Base-by-base conservation (phyloP, 1,140 invertebrate genomes). In the Hermetia illucens region DNA sequence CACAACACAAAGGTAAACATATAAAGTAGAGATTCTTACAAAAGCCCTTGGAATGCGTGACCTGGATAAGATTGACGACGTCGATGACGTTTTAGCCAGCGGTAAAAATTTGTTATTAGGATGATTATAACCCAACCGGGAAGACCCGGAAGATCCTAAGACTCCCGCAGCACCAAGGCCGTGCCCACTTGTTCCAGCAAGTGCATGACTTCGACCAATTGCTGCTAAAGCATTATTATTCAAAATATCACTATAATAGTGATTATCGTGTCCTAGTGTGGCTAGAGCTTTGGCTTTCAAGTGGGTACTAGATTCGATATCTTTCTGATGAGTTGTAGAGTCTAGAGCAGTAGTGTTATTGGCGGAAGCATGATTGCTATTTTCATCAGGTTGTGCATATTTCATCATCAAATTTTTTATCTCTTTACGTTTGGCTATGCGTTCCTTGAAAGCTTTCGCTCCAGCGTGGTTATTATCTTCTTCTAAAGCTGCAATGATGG, bases 391-490 rank as follows among this genome's bases (percentile, higher is more conserved):
- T 13, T 74, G 72, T 1, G 77, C 71, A 52, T 85, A 85, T 45
- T 82, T 83, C 62, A 77, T 67, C 27, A 86, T 82, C 6, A 86
- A 59, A 42, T 75, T 75, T 53, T 82, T 77, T 8, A 88, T 83
- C 50, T 88, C 82, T 44, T 83, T 84, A 3, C 82, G 69, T 44
- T 75, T 75, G 12, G 75, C 76, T 52, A 81, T 79, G 16, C 82
- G 65, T 40, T 84, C 81, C 38, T 65, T 65, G 6, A 79, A 61
- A 5, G 68, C 63, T 34, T 56, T 56, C 15, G 55, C 52, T 33
- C 55, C 65, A 54, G 50, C 63, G 60, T 51, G 64, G 61, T 61
- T 64, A 64, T 52, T 68, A 59, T 52, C 62, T 53, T 49, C 63
- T 49, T 41, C 55, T 21, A 58, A 39, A 25, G 51, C 43, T 45